Base-by-base conservation (phyloP, 2,797 vertebrate species). In the Sebastes jordani region DNA sequence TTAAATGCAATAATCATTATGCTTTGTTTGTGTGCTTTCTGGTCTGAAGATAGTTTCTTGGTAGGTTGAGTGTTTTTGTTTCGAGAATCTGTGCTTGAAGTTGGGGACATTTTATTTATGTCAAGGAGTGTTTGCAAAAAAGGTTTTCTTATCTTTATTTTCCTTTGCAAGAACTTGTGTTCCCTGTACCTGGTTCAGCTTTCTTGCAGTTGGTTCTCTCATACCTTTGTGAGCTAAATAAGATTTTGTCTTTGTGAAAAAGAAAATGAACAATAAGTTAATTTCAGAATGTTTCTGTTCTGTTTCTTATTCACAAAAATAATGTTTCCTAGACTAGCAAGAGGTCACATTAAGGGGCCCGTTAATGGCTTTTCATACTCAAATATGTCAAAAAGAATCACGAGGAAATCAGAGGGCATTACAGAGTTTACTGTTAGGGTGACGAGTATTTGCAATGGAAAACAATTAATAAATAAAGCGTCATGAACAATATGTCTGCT, bases 111-210 rank as follows among this genome's bases (percentile, higher is more conserved):
- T 52, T 70, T 62, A 49, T 76, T 84, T 20, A 16, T 25, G 6
- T 65, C 20, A 1, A 64, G 25, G 60, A 11, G 36, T 65, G 46
- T 74, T 81, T 80, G 36, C 13, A 36, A n/a, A 6, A 77, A 78
- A 52, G 5, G 0, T 6, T 74, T 71, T 79, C 74, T 75, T 76
- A 46, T 82, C 76, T 78, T 72, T 65, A 49, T 78, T 81, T 78
- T 8, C 25, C 68, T 76, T 72, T 16, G 38, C 55, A 58, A 78
- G 56, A 30, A 20, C 16, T 25, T 11, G 8, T 55, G 30, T 66
- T 80, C 38, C 25, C 2, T 6, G n/a, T 13, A 4, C 13, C 14
- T 73, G 5, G 63, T 54, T 25, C 36, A 23, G 6, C 4, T 72
- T 58, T 59, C 9, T 22, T 61, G 1, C 23, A 13, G 52, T 22